Evolutionary conservation across 2,797 vertebrate species (phyloP), one percentile per base, ranked within the genome.

Genomic region (Alectoris magna): DNA sequence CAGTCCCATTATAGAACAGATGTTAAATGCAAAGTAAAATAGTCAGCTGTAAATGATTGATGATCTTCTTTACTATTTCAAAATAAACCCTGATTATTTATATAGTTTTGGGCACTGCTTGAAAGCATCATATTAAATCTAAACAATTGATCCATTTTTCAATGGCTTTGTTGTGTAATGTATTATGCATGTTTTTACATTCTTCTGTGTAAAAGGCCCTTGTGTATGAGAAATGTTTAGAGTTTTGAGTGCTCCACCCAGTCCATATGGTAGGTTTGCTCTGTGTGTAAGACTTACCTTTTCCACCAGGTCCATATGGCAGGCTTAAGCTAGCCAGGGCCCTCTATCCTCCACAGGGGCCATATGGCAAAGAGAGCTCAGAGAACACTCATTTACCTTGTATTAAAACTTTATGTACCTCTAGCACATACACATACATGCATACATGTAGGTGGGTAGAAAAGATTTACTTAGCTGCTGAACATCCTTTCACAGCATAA

Each of bases 1-100:
- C 81, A 78, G 62, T 94, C 88, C 95, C 96, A 95, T 97, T 97
- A 97, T 85, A 97, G 89, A 98, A 95, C 97, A 98, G 97, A 97
- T 97, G 98, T 97, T 97, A 98, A 98, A 98, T 97, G 96, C 95
- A 97, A 97, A 97, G 97, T 97, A 98, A 97, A 98, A 98, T 97
- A 97, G 97, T 98, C 98, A 98, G 95, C 96, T 96, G 96, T 97
- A 98, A 98, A 98, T 98, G 98, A 98, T 97, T 98, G 97, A 98
- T 98, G 97, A 98, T 95, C 92, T 96, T 96, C 96, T 97, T 97
- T 96, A 93, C 97, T 97, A 96, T 96, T 98, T 98, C 97, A 97
- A 97, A 98, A 98, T 97, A 97, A 97, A 96, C 95, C 94, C 96
- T 97, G 97, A 97, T 98, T 98, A 98, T 98, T 98, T 98, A 97